Evolutionary conservation across 1,140 invertebrate genomes (phyloP), one percentile per base, ranked within the genome.

Genomic region (Brachionus manjavacas): DNA sequence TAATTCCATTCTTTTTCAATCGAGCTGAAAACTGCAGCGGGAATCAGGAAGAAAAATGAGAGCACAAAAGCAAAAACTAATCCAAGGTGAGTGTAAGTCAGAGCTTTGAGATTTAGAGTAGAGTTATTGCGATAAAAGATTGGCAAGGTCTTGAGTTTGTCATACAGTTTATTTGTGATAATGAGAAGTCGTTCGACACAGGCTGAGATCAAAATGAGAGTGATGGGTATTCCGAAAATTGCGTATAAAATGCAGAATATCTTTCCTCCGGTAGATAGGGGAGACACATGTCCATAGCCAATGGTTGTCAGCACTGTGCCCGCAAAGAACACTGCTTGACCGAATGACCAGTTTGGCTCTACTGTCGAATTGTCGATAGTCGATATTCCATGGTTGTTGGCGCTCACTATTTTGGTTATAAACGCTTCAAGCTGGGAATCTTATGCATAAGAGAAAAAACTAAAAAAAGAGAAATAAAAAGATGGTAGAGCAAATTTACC

Each of bases 291-390:
- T 20, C 89, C 89, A 86, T 89, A 89, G 25, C 97, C 97, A 87
- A 99, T 99, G 88, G 97, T 98, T 39, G 97, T 97, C 85, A 99
- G 92, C 1, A 99, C 97, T 16, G 97, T 97, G 2, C 96, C 97
- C 14, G 96, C 95, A 90, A 99, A 99, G 91, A 99, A 99, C 90
- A 99, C 98, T 52, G 97, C 96, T 66, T 96, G 96, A 20, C 94
- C 94, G 70, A 90, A 90, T 74, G 89, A 89, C 89, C 81, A 84
- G 88, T 94, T 95, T 11, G 93, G 92, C 86, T 94, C 93, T 8
- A 87, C 86, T 49, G 93, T 92, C 4, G 92, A 92, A 89, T 95
- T 95, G 60, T 91, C 91, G 0, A 92, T 91, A 0, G 93, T 92
- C 1, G 93, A 93, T 20, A 95, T 93, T 0, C 94, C 94, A 43